These are phyloP conservation scores for Bombus terrestris DNA, from an alignment of 1,140 invertebrate genomes.

Conservation along the genomic window DNA sequence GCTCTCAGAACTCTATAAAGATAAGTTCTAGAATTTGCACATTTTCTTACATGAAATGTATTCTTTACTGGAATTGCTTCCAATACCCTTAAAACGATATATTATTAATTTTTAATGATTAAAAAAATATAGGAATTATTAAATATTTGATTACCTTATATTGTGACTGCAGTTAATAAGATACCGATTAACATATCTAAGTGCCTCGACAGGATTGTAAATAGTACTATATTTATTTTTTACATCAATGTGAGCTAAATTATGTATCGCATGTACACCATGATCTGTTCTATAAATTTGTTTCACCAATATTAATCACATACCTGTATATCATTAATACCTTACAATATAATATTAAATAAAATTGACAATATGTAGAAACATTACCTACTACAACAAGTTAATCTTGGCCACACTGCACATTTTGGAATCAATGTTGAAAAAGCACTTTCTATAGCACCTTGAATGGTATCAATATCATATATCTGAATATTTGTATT, in stretches of 20 bases:
- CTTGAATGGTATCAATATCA: conserved; percentile 84
- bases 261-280: conserved; percentile 87
- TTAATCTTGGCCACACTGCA: conserved; percentile 81
- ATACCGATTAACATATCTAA: conserved; percentile 84
- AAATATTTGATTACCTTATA: conserved; percentile 71
- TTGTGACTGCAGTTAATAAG: conserved; percentile 82
- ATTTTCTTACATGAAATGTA: conserved; percentile 85
- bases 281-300: conserved; percentile 86
- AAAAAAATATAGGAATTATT: conserved; percentile 19
- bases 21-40: conserved; percentile 86
- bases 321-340: conserved; percentile 7
- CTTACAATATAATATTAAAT: conserved; percentile 22
- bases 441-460: conserved; percentile 85
- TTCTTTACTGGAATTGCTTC: conserved; percentile 83
- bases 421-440: conserved; percentile 77
- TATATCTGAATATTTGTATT: conserved; percentile 78
- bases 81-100: conserved; percentile 81
- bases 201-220: conserved; percentile 81
- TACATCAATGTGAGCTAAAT: conserved; percentile 86
- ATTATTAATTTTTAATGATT: not conserved
- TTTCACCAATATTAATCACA: conserved; percentile 49
- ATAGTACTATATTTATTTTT: conserved; percentile 76
- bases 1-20: conserved; percentile 85
- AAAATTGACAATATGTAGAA: not conserved
- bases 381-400: conserved; percentile 86